Percentiles rank a stretch among this genome's conserved stretches.
phyloP scores from a whole-genome alignment of 2,888 invertebrate genomes.

The Augiades crinisus region DNA sequence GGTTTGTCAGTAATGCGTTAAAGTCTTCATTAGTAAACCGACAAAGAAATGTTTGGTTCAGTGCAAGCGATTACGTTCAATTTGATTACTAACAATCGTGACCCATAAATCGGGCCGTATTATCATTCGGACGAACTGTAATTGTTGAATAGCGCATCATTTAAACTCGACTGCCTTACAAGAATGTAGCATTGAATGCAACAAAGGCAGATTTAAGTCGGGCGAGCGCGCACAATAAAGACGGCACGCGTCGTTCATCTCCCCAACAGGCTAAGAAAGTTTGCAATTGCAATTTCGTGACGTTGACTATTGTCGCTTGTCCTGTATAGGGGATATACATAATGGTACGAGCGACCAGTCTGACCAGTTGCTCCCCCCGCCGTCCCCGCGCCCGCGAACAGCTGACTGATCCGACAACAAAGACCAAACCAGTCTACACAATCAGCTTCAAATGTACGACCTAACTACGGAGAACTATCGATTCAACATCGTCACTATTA shows the following conservation, averaged over 20 bases:
- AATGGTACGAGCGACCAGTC: conserved; percentile 41
- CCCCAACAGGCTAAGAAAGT: conserved; percentile 10
- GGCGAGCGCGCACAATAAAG: conserved; percentile 1
- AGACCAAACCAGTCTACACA: conserved; percentile 49
- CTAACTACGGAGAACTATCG: conserved; percentile 27
- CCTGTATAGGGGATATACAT: conserved; percentile 19
- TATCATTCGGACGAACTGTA: conserved; percentile 2
- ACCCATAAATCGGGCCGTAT: conserved; percentile 3
- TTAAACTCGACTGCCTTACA: neutral
- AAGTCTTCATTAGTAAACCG: neutral
- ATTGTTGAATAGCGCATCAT: conserved; percentile 4
- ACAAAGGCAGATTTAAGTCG: conserved; percentile 14
- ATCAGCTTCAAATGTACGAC: conserved; percentile 35
- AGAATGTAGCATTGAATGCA: neutral
- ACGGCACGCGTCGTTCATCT: conserved; percentile 23
- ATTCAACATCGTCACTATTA: conserved; percentile 29
- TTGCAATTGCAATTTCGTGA: conserved; percentile 10
- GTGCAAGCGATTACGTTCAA: neutral
- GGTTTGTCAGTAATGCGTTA: neutral
- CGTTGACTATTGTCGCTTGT: neutral
- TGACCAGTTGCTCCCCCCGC: conserved; percentile 52
- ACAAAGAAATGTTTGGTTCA: neutral
- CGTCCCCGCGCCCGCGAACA: conserved; percentile 49
- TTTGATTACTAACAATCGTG: conserved; percentile 5
- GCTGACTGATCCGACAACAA: conserved; percentile 73